Percentiles rank a stretch among this genome's conserved stretches.
These are phyloP conservation scores for Nyctibius bracteatus DNA, from an alignment of 2,113 vertebrate species.

Conservation along the genomic window DNA sequence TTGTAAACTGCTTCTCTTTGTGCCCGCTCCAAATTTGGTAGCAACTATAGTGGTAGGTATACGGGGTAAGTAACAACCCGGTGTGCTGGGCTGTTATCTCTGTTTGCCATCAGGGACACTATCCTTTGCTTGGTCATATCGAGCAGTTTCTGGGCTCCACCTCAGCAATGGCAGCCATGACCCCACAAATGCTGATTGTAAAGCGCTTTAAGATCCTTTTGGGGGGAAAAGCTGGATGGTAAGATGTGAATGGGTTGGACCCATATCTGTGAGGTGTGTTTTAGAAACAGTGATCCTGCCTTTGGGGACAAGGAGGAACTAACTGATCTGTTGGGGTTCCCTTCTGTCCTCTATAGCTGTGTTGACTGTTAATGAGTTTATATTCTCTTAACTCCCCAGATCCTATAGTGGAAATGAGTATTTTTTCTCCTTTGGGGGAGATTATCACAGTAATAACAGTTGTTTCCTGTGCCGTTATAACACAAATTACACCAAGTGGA, in stretches of 20 bases:
- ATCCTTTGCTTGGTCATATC: neutral
- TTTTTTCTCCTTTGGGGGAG: neutral
- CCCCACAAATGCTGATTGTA: neutral
- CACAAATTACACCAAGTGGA: neutral
- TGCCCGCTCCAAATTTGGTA: neutral
- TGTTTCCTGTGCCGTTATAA: neutral
- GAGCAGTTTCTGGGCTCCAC: neutral
- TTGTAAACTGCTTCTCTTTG: neutral
- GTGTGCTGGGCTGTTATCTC: neutral
- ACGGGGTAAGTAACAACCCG: too few relatives aligned
- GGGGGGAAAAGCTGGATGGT: neutral
- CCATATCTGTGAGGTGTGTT: neutral
- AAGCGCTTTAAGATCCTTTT: conserved; percentile 40
- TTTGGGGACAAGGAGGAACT: neutral
- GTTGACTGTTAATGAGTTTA: neutral
- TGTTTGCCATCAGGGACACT: neutral
- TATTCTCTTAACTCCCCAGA: neutral
- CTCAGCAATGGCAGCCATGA: neutral
- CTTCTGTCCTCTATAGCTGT: neutral
- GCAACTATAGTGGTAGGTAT: accelerated
- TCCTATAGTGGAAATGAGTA: neutral
- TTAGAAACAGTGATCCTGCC: neutral
- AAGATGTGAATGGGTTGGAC: neutral
- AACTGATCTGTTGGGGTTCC: neutral
- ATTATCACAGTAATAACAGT: too few relatives aligned